Conservation (phyloP, 2,888 invertebrate genomes). For the Gerris lacustris region DNA sequence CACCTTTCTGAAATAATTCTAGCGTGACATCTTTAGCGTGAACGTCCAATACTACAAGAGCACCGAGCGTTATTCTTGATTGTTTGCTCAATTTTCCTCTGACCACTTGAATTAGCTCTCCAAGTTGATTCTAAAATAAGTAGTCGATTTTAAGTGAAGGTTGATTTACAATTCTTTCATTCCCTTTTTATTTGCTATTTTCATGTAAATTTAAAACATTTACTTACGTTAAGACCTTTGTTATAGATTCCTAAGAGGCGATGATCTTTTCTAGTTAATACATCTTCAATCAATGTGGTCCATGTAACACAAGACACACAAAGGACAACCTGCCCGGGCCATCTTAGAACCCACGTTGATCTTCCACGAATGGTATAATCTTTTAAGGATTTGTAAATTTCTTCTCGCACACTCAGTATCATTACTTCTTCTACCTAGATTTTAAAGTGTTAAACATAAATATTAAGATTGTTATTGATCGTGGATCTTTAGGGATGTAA, state of each 20-base stretch:
- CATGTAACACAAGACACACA: constrained; percentile 71
- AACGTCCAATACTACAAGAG: constrained; percentile 72
- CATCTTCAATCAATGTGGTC: constrained; percentile 64
- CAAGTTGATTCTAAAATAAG: constrained; percentile 45
- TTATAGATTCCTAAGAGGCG: constrained; percentile 47
- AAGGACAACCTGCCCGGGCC: constrained; percentile 74
- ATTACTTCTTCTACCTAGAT: constrained; percentile 66
- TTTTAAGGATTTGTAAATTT: constrained; percentile 52
- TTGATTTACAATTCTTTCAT: not conserved
- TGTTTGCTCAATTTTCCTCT: constrained; percentile 57
- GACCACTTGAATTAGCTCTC: constrained; percentile 63
- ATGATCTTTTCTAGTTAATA: constrained; percentile 47
- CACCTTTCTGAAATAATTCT: constrained; percentile 49
- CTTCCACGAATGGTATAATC: constrained; percentile 49
- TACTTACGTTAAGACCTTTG: constrained; percentile 38
- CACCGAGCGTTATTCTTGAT: constrained; percentile 62
- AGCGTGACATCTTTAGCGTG: constrained; percentile 71
- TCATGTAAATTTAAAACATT: too few species aligned
- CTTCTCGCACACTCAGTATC: constrained; percentile 56
- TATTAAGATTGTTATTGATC: not conserved
- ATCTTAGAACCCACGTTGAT: constrained; percentile 57
- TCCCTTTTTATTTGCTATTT: too few species aligned
- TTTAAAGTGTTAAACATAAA: not conserved
- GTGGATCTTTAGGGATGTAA: too few species aligned
- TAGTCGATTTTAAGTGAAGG: not conserved